Conservation (phyloP, 2,797 vertebrate genomes). For the Ceryle rudis region DNA sequence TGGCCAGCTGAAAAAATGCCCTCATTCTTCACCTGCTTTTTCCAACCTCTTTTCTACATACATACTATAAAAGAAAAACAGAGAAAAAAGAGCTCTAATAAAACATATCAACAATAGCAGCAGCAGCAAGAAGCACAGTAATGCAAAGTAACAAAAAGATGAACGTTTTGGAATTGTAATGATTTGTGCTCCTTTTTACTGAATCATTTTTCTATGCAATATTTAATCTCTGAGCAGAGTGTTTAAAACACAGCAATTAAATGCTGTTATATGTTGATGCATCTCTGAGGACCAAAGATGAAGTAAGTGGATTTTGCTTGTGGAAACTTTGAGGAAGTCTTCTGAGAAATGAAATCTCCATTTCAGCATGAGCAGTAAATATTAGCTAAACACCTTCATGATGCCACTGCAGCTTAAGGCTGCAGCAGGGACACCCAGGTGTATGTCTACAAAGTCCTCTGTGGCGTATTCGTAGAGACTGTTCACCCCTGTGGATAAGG, state of each 20-base stretch:
- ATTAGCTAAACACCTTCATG: background rate
- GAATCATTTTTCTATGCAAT: constrained; percentile 24
- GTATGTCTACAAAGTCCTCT: background rate
- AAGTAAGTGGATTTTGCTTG: constrained; percentile 14
- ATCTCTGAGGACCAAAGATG: constrained; percentile 13
- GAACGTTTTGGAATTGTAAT: background rate
- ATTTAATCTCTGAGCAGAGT: constrained; percentile 21
- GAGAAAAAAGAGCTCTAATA: background rate
- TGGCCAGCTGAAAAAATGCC: background rate
- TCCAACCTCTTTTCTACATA: background rate
- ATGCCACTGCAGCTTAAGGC: background rate
- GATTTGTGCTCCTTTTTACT: constrained; percentile 23
- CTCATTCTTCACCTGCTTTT: background rate
- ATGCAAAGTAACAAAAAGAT: background rate
- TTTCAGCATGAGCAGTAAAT: background rate
- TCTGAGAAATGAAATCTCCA: background rate
- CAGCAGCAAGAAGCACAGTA: background rate
- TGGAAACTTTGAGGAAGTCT: background rate
- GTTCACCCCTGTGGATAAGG: background rate
- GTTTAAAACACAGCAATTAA: constrained; percentile 56
- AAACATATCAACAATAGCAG: background rate
- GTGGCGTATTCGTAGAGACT: background rate
- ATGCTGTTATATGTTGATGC: constrained; percentile 32
- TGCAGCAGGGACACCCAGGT: background rate
- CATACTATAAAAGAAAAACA: background rate